Conservation (phyloP, 2,113 vertebrate species). For the Lichenostomus cassidix region DNA sequence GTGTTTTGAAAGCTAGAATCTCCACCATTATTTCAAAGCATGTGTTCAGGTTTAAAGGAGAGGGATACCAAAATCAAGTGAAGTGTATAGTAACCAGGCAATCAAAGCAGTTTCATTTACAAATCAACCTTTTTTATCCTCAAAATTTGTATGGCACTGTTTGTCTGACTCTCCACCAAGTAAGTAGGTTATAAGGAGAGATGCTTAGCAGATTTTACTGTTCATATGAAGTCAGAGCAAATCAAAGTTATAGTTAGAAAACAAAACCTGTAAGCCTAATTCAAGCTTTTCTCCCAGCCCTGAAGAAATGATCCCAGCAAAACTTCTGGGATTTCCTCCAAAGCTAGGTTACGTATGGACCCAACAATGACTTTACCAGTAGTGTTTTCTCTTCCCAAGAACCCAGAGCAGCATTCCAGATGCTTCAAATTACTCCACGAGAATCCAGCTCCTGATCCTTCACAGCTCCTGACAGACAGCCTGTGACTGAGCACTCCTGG, state of each 20-base stretch:
- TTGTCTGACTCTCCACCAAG: neutral
- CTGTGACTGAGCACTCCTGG: neutral
- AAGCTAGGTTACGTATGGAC: neutral
- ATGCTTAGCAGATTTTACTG: neutral
- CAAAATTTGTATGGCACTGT: neutral
- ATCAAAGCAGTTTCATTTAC: neutral
- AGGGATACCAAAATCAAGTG: neutral
- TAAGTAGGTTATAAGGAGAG: neutral
- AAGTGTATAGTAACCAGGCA: neutral
- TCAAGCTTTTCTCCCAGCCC: neutral
- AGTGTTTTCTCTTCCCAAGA: neutral
- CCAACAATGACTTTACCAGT: neutral
- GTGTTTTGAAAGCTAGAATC: neutral
- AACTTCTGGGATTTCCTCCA: neutral
- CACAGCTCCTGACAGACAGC: neutral
- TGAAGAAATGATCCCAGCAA: neutral
- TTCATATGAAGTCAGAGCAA: neutral
- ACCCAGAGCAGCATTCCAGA: neutral
- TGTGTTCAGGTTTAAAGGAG: neutral
- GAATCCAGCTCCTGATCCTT: accelerated
- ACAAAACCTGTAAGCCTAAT: neutral
- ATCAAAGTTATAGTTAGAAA: neutral
- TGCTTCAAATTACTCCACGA: accelerated
- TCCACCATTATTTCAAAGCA: neutral
- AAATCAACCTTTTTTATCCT: neutral